phyloP scores from a whole-genome alignment of 2,888 invertebrate genomes.

The Amaurobius ferox region DNA sequence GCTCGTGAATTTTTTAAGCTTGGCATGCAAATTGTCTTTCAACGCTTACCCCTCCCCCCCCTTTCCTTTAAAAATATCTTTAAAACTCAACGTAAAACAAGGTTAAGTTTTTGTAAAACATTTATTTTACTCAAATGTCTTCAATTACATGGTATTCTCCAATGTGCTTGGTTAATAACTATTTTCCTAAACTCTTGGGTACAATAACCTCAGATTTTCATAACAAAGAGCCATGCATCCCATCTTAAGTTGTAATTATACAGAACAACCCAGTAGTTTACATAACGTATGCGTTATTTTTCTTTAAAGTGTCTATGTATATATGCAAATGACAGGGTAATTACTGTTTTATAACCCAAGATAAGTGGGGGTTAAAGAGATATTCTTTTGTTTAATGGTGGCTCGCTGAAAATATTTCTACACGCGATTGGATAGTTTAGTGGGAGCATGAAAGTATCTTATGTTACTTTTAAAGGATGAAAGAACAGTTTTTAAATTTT shows the following conservation, averaged over 20 bases:
- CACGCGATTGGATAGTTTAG: neutral
- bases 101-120: too few species aligned
- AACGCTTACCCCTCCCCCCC: too few species aligned
- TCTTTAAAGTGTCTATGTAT: neutral
- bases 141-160: neutral
- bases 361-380: neutral
- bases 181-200: neutral
- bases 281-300: neutral
- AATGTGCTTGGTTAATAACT: neutral
- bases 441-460: too few species aligned
- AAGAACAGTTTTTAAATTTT: too few species aligned
- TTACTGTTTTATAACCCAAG: conserved; percentile 6
- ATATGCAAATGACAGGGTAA: neutral
- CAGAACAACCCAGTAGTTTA: neutral
- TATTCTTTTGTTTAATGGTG: neutral
- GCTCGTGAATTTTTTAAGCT: too few species aligned
- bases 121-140: too few species aligned
- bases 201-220: neutral
- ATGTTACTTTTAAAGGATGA: too few species aligned
- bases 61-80: too few species aligned
- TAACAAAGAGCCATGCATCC: neutral
- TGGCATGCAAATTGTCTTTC: too few species aligned
- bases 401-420: neutral
- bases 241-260: neutral
- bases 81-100: too few species aligned